phyloP scores from a whole-genome alignment of 2,113 vertebrate species.

The Anhinga anhinga region DNA sequence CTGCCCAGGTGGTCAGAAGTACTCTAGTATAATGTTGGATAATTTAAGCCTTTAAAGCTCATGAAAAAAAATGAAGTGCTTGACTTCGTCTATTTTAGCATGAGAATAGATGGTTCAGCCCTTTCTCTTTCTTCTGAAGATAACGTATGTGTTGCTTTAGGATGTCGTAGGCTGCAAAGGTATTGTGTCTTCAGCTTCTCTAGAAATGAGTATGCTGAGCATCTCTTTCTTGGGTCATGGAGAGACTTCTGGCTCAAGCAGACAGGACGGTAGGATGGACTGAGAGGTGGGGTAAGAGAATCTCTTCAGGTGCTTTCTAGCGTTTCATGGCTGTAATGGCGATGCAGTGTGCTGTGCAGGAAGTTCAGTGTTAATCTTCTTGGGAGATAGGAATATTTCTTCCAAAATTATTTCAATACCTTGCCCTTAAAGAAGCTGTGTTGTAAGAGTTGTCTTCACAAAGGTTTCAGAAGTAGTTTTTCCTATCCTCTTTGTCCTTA shows the following conservation, averaged over 20 bases:
- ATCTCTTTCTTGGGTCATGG: neutral
- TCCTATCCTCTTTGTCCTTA: neutral
- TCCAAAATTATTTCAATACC: neutral
- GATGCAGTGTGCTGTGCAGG: neutral
- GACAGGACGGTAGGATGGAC: neutral
- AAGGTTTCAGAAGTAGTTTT: neutral
- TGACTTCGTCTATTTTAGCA: neutral
- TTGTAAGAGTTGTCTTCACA: neutral
- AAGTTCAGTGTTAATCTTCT: neutral
- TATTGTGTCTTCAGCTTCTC: neutral
- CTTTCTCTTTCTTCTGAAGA: neutral
- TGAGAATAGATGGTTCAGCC: neutral
- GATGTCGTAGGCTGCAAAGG: neutral
- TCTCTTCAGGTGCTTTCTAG: neutral
- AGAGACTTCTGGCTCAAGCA: neutral
- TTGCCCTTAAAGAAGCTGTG: neutral
- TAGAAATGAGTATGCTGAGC: neutral
- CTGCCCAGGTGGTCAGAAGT: neutral
- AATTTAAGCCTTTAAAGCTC: neutral
- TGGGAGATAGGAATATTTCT: neutral
- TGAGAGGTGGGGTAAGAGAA: neutral
- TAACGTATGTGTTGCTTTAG: neutral
- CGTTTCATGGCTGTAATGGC: neutral
- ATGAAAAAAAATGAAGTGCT: neutral
- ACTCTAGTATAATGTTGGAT: neutral